Evolutionary conservation across 1,140 invertebrate genomes (phyloP).

Genomic region (Brachionus plicatilis): DNA sequence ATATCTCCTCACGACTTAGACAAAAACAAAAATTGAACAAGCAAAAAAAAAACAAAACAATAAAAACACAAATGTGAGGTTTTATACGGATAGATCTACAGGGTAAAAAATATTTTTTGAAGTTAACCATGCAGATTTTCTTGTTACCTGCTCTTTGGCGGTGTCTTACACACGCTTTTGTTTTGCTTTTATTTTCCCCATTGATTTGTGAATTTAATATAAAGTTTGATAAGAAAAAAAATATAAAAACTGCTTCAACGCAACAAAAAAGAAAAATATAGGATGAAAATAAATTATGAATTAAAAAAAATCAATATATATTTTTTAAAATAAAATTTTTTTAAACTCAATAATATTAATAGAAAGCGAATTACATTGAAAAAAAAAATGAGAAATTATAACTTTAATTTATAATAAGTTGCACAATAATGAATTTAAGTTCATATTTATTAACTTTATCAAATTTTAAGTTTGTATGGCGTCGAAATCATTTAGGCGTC

Average conservation of each 20-base stretch:
- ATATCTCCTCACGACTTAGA: neutral
- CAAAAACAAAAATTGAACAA: slow-evolving; percentile 1
- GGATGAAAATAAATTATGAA: slow-evolving; percentile 36
- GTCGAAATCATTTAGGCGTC: too few relatives aligned
- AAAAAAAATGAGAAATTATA: slow-evolving; percentile 5
- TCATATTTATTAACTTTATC: neutral
- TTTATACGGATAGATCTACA: slow-evolving; percentile 17
- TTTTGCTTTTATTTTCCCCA: neutral
- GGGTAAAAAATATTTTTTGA: neutral
- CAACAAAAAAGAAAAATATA: neutral
- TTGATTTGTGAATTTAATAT: slow-evolving; percentile 5
- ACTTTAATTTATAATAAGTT: neutral
- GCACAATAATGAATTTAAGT: neutral
- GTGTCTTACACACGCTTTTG: neutral
- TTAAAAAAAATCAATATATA: slow-evolving; percentile 37
- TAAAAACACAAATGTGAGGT: slow-evolving; percentile 7
- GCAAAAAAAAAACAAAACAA: neutral
- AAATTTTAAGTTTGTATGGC: neutral
- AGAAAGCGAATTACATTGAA: neutral
- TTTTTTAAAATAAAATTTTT: neutral
- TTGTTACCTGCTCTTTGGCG: neutral
- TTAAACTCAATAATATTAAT: neutral
- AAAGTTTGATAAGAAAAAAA: slow-evolving; percentile 35
- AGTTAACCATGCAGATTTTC: neutral
- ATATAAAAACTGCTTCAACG: neutral